These are phyloP conservation scores for Dysidea cf. avara DNA, from an alignment of 37 sponge, comb jelly and placozoan species.

Conservation along the genomic window DNA sequence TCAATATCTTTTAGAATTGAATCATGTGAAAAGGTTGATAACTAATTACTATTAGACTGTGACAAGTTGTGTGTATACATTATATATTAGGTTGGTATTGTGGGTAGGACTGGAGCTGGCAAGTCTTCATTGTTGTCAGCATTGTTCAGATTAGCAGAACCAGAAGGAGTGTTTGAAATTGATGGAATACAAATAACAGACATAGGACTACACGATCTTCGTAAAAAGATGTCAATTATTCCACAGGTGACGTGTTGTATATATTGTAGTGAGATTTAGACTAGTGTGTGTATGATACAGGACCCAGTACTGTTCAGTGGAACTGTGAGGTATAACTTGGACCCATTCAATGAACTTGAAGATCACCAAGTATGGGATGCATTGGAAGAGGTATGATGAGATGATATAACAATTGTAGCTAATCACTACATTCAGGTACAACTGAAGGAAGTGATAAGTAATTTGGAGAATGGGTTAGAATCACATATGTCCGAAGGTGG, in stretches of 20 bases:
- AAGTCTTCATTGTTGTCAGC: constrained; percentile 84
- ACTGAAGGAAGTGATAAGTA: constrained; percentile 57
- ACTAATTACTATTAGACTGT: background rate
- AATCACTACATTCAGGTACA: constrained; percentile 66
- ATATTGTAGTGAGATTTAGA: background rate
- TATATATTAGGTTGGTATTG: constrained; percentile 70
- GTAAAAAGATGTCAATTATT: constrained; percentile 82
- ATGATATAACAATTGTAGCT: too few relatives aligned
- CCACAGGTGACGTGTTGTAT: constrained; percentile 59
- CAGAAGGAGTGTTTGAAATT: constrained; percentile 68
- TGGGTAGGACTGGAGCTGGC: constrained; percentile 94
- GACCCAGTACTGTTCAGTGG: constrained; percentile 93
- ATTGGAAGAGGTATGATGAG: constrained; percentile 63
- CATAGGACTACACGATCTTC: constrained; percentile 78
- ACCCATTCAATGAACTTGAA: constrained; percentile 74
- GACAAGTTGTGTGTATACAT: background rate
- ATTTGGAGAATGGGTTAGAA: constrained; percentile 60
- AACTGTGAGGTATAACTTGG: constrained; percentile 84
- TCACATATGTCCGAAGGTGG: constrained; percentile 58
- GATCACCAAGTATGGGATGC: constrained; percentile 79
- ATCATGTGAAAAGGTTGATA: constrained; percentile 66
- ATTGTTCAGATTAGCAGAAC: constrained; percentile 87
- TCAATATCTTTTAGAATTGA: constrained; percentile 39
- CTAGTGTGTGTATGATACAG: constrained; percentile 8
- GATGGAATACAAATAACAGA: constrained; percentile 72